Evolutionary conservation across 2,888 invertebrate genomes (phyloP), one percentile per base, ranked within the genome.

Genomic region (Tipula unca): DNA sequence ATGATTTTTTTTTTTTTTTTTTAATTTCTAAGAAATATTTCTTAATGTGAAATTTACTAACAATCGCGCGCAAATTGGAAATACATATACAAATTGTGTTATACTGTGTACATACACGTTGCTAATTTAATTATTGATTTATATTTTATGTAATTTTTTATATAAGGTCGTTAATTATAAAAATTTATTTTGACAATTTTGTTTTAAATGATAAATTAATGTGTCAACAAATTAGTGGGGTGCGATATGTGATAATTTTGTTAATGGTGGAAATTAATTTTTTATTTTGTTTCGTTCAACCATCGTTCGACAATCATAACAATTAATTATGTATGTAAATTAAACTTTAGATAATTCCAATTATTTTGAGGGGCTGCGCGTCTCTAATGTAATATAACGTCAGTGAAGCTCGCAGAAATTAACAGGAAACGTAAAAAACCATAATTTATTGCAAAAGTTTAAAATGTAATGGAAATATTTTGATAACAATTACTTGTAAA

Each of bases 21-120:
- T 48, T 69, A 69, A 69, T 69, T 69, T 69, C 69, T 69, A 25
- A 69, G 69, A 69, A 69, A 69, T 69, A 69, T 69, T 69, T 69
- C 69, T 69, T 25, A 69, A 69, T 69, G 69, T 20, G 69, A 69
- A 69, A 69, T 69, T 69, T 69, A 69, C n/a, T n/a, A n/a, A n/a
- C n/a, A n/a, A n/a, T n/a, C n/a, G n/a, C n/a, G n/a, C n/a, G n/a
- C n/a, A 69, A 69, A 25, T 69, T 10, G 69, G 20, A 25, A 25
- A 69, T 25, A 6, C 3, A 3, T 69, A 25, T 13, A 48, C n/a
- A n/a, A n/a, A n/a, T n/a, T 32, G 32, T 32, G 3, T 32, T 32
- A 32, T 10, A 48, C 6, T 48, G 6, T 17, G 17, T 69, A 54
- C 8, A 25, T 3, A 69, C 25, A 48, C 69, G 10, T 25, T 69